These are phyloP conservation scores for Drosophila subobscura DNA, from an alignment of 1,140 invertebrate species.

Conservation along the genomic window DNA sequence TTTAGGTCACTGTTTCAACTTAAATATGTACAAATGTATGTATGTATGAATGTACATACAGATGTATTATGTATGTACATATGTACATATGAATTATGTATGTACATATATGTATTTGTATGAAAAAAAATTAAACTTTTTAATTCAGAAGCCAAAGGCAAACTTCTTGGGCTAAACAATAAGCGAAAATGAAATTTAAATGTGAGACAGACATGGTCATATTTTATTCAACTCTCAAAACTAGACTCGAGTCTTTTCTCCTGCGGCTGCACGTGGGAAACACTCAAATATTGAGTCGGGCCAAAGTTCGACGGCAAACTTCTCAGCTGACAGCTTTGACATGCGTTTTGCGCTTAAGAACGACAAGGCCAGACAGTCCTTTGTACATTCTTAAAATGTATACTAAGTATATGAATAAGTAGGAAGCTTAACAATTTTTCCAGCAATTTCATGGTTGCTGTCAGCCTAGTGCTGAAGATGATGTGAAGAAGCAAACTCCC, in stretches of 20 bases:
- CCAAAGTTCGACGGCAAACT: constrained; percentile 11
- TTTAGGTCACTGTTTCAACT: no score
- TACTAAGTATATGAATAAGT: constrained; percentile 42
- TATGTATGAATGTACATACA: no score
- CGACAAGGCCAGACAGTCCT: constrained; percentile 34
- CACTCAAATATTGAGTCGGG: constrained; percentile 2
- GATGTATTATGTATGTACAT: no score
- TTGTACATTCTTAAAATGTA: constrained; percentile 53
- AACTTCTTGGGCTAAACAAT: constrained; percentile 12
- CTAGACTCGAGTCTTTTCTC: constrained; percentile 20
- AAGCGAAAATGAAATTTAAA: constrained; percentile 37
- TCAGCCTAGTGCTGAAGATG: constrained; percentile 23
- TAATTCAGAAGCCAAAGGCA: no score
- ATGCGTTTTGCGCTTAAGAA: constrained; percentile 45
- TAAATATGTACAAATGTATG: no score
- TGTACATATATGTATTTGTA: no score
- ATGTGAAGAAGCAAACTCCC: constrained; percentile 9
- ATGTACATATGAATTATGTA: no score
- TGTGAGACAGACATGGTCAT: constrained; percentile 8
- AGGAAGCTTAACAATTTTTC: constrained; percentile 42
- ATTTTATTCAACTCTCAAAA: constrained; percentile 36
- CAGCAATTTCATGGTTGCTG: constrained; percentile 33
- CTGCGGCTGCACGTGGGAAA: background rate
- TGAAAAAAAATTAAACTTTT: no score
- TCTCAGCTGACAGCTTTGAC: constrained; percentile 33